Conservation (phyloP, 1,140 invertebrate species). For the Carposina sasakii region DNA sequence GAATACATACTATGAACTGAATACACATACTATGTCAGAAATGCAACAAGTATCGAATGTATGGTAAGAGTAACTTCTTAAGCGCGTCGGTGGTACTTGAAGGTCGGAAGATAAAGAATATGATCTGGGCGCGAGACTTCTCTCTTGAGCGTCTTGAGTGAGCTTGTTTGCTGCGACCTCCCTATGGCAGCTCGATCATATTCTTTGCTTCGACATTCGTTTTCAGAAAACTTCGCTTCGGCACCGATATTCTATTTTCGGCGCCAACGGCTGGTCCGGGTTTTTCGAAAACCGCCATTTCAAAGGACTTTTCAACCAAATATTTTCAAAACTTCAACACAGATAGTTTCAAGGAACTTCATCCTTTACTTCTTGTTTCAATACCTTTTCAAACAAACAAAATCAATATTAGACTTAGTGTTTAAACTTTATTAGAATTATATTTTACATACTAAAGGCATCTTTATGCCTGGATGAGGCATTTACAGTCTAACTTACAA, state of each 20-base stretch:
- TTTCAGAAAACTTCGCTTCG: conserved; percentile 40
- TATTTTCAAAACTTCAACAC: conserved; percentile 70
- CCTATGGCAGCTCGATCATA: conserved; percentile 47
- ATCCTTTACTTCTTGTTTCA: conserved; percentile 75
- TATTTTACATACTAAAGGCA: conserved; percentile 60
- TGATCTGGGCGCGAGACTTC: conserved; percentile 52
- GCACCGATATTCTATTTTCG: conserved; percentile 37
- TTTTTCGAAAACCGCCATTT: conserved; percentile 55
- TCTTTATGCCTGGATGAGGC: conserved; percentile 27
- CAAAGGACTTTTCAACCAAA: conserved; percentile 58
- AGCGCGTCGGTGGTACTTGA: conserved; percentile 13
- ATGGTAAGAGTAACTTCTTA: background rate
- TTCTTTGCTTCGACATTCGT: conserved; percentile 48
- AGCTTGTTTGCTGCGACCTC: conserved; percentile 38
- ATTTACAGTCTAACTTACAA: conserved; percentile 53
- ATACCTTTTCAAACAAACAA: conserved; percentile 75
- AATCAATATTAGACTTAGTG: conserved; percentile 73
- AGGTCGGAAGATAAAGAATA: conserved; percentile 61
- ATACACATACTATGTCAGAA: no score
- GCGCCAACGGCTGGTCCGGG: conserved; percentile 40
- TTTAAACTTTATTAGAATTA: conserved; percentile 66
- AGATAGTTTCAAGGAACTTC: conserved; percentile 73
- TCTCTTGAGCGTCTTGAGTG: conserved; percentile 44
- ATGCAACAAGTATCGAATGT: conserved; percentile 29
- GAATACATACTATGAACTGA: conserved; percentile 46